A percentile compares a stretch with the other conserved stretches of the same genome.
These are phyloP conservation scores for Strigamia maritima DNA, from an alignment of 2,888 invertebrate species.

Conservation along the genomic window DNA sequence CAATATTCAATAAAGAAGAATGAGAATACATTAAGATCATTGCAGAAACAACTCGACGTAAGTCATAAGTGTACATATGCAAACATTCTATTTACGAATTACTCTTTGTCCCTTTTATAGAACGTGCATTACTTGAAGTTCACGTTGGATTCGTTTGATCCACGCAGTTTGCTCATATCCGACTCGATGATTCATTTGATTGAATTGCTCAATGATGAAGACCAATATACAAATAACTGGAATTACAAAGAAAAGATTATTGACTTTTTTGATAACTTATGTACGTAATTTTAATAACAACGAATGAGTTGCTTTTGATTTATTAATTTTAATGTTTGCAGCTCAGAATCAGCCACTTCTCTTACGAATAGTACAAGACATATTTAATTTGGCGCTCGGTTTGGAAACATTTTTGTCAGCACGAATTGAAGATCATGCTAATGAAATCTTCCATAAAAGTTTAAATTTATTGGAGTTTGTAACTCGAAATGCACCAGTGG, in stretches of 20 bases:
- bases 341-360: background rate
- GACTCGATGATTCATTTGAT: background rate
- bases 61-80: background rate
- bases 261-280: background rate
- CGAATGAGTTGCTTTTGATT: too few species aligned
- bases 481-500: background rate
- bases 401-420: background rate
- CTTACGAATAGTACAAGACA: background rate
- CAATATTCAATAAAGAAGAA: background rate
- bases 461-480: background rate
- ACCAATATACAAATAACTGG: background rate
- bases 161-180: background rate
- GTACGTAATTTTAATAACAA: background rate
- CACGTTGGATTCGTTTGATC: background rate
- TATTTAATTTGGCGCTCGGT: background rate
- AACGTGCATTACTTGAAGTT: background rate
- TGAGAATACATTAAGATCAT: background rate
- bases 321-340: background rate
- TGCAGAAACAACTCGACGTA: conserved; percentile 31
- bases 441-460: background rate
- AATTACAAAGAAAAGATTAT: background rate
- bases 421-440: background rate
- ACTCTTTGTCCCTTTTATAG: background rate
- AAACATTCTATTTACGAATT: background rate
- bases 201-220: conserved; percentile 9